Evolutionary conservation across 2,888 invertebrate genomes (phyloP), one percentile per base, ranked within the genome.

Genomic region (Crocallis elinguaria): DNA sequence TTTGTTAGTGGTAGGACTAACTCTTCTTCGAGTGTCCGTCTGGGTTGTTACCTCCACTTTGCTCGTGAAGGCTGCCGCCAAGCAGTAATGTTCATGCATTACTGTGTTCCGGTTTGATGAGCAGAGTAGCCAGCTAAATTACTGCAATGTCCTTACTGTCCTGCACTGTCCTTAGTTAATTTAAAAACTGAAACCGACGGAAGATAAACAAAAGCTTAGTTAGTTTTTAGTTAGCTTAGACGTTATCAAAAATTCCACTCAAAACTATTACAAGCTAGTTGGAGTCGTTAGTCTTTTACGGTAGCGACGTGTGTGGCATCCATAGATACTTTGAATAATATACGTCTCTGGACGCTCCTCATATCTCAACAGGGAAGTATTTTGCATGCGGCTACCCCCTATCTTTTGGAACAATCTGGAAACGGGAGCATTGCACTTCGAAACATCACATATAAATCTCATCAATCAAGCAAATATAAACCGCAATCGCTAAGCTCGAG

Each of bases 331-430:
- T 82, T 79, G 84, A 84, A 85, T 85, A 87, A 84, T 83, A 83
- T 82, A 83, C 77, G 75, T 79, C 67, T 59, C 67, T 72, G 79
- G 83, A 84, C 84, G 82, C 82, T 83, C 79, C 79, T 81, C 88
- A 88, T 88, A 90, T 88, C 89, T 86, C 82, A 81, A 82, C 79
- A 79, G 88, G 67, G 88, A 89, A 90, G 88, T 87, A 83, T 85
- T 90, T 87, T 87, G 87, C 89, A 89, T 90, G 84, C 84, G 75
- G 76, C 81, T 72, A 79, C 83, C 76, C 85, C 78, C 80, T 86
- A 89, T 89, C 89, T 88, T 85, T 82, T 81, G 79, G 79, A 83
- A 84, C 82, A 83, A 89, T 90, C 90, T 84, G 74, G 66, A 86
- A 88, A 88, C 76, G 79, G 75, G 84, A 85, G 82, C 84, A 80